These are phyloP conservation scores for Drosophila lacicola DNA, from an alignment of 2,888 invertebrate species.

Conservation along the genomic window DNA sequence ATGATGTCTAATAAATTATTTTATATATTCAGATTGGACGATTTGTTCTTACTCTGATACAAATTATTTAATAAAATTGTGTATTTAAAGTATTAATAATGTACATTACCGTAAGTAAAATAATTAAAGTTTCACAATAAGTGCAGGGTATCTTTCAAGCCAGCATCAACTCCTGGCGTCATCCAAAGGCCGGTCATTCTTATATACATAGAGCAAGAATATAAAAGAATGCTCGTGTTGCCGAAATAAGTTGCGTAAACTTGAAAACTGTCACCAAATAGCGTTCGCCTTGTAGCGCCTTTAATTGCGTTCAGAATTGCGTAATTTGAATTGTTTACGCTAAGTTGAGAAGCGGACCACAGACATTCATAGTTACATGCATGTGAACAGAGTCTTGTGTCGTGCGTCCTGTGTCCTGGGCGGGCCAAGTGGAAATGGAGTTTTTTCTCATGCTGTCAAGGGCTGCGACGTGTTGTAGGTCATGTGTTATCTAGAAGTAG, in stretches of 20 bases:
- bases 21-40: too few relatives aligned
- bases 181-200: slow-evolving; percentile 1
- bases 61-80: too few relatives aligned
- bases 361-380: slow-evolving; percentile 68
- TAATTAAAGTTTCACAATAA: too few relatives aligned
- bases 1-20: too few relatives aligned
- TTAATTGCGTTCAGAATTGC: slow-evolving; percentile 75
- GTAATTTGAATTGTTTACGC: slow-evolving; percentile 76
- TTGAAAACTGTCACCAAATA: slow-evolving; percentile 36
- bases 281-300: slow-evolving; percentile 34
- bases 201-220: not conserved
- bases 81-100: too few relatives aligned
- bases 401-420: slow-evolving; percentile 16
- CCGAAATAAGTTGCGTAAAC: slow-evolving; percentile 17
- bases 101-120: too few relatives aligned
- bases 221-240: not conserved
- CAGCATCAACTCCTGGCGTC: slow-evolving; percentile 24
- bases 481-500: slow-evolving; percentile 35
- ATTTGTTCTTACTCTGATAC: too few relatives aligned
- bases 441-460: slow-evolving; percentile 61
- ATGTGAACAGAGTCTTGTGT: slow-evolving; percentile 44
- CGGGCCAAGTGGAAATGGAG: slow-evolving; percentile 59
- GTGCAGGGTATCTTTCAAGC: too few relatives aligned
- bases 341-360: slow-evolving; percentile 30
- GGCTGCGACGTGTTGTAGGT: slow-evolving; percentile 48